Conservation (phyloP, 2,113 vertebrate species). For the Sisor rabdophorus region DNA sequence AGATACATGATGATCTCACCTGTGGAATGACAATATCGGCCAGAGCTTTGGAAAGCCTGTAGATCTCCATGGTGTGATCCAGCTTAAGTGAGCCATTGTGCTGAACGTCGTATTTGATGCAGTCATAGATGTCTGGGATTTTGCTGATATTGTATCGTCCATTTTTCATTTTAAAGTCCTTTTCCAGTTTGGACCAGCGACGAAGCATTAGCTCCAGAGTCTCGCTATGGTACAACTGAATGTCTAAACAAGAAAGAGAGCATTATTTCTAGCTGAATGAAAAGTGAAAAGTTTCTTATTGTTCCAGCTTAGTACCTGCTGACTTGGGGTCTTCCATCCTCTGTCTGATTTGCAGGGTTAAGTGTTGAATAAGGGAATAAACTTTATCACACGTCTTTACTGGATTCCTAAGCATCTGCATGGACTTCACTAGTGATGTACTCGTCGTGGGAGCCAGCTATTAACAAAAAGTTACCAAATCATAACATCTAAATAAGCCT, state of each 20-base stretch:
- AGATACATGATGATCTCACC: constrained; percentile 58
- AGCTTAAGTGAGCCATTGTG: constrained; percentile 83
- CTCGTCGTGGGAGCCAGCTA: constrained; percentile 83
- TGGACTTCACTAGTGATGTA: constrained; percentile 82
- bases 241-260: constrained; percentile 66
- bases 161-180: constrained; percentile 89
- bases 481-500: not conserved
- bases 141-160: constrained; percentile 88
- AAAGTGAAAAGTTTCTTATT: not conserved
- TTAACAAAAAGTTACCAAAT: constrained; percentile 37
- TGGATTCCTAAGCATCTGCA: constrained; percentile 86
- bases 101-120: constrained; percentile 88
- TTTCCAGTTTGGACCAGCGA: constrained; percentile 85
- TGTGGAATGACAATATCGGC: constrained; percentile 89
- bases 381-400: constrained; percentile 87
- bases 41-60: constrained; percentile 83
- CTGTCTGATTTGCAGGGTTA: constrained; percentile 83
- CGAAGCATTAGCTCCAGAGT: constrained; percentile 85
- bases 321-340: constrained; percentile 85
- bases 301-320: constrained; percentile 66
- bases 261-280: not conserved
- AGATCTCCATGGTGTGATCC: constrained; percentile 84
- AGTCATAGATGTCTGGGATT: constrained; percentile 88
- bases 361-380: constrained; percentile 83
- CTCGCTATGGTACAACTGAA: constrained; percentile 87